Percentiles rank a stretch among this genome's conserved stretches.
These are phyloP conservation scores for Cranoglanis bouderius DNA, from an alignment of 2,113 vertebrate species.

Conservation along the genomic window DNA sequence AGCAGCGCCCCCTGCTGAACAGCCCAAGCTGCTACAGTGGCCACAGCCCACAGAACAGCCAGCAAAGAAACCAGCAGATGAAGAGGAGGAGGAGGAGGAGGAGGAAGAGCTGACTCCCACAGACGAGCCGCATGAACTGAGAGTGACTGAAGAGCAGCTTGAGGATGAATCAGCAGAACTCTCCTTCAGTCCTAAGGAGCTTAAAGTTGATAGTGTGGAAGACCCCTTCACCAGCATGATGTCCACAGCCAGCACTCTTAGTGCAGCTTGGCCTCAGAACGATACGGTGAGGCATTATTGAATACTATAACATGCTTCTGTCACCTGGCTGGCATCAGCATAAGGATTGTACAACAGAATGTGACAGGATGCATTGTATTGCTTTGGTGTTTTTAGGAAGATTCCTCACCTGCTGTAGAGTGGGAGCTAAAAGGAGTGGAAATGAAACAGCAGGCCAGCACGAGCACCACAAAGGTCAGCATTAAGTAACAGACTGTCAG, in stretches of 20 bases:
- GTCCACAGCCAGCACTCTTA: neutral
- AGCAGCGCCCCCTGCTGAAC: slow-evolving; percentile 53
- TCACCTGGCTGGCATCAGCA: neutral
- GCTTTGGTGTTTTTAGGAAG: slow-evolving; percentile 63
- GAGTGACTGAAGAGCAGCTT: slow-evolving; percentile 52
- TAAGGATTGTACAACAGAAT: neutral
- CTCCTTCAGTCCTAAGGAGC: slow-evolving; percentile 52
- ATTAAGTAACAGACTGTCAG: neutral
- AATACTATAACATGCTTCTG: neutral
- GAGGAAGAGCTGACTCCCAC: slow-evolving; percentile 52
- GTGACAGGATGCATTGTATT: neutral
- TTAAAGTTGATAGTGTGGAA: slow-evolving; percentile 63
- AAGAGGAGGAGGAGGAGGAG: slow-evolving; percentile 57
- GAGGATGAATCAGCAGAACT: slow-evolving; percentile 39
- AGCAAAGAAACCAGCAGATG: slow-evolving; percentile 54
- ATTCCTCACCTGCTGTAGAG: slow-evolving; percentile 47
- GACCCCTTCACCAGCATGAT: slow-evolving; percentile 64
- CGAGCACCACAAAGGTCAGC: slow-evolving; percentile 63
- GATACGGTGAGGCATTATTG: slow-evolving; percentile 48
- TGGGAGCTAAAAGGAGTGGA: slow-evolving; percentile 50
- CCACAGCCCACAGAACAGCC: slow-evolving; percentile 57
- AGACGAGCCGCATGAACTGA: slow-evolving; percentile 46
- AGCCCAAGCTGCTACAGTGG: slow-evolving; percentile 53
- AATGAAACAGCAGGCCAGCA: slow-evolving; percentile 53
- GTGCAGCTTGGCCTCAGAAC: slow-evolving; percentile 56